Conservation (phyloP, 2,888 invertebrate species). For the Lagria hirta region DNA sequence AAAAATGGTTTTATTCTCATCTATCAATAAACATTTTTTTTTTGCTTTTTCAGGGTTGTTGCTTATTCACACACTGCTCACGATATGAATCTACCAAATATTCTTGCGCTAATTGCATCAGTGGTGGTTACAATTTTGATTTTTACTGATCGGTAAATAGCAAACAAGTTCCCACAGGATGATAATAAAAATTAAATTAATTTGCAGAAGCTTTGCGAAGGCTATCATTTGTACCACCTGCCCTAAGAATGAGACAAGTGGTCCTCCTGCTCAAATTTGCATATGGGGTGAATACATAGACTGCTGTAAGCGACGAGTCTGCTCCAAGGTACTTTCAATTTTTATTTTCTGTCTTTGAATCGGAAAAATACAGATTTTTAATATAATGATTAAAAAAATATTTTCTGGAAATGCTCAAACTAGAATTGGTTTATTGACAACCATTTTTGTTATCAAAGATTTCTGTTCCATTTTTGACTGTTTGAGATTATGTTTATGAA, state of each 20-base stretch:
- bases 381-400: too few species aligned
- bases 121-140: conserved; percentile 27
- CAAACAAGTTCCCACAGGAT: too few species aligned
- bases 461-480: too few species aligned
- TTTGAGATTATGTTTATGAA: too few species aligned
- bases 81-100: conserved; percentile 28
- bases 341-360: too few species aligned
- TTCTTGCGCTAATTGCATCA: conserved; percentile 28
- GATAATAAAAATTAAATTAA: conserved; percentile 5
- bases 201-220: conserved; percentile 11
- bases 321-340: conserved; percentile 53
- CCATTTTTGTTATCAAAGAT: too few species aligned
- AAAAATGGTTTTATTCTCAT: too few species aligned
- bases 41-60: conserved; percentile 31
- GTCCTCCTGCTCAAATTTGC: conserved; percentile 45
- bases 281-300: conserved; percentile 49
- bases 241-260: conserved; percentile 41
- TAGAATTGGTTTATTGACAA: too few species aligned
- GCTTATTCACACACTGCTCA: conserved; percentile 24
- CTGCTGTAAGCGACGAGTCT: conserved; percentile 46
- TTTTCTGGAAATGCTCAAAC: too few species aligned
- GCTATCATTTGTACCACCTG: conserved; percentile 32
- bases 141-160: conserved; percentile 32
- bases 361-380: too few species aligned
- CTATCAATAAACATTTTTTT: not conserved